Percentiles rank a stretch among this genome's conserved stretches.
These are phyloP conservation scores for Cyprinodon diabolis DNA, from an alignment of 2,797 vertebrate species.

Conservation along the genomic window DNA sequence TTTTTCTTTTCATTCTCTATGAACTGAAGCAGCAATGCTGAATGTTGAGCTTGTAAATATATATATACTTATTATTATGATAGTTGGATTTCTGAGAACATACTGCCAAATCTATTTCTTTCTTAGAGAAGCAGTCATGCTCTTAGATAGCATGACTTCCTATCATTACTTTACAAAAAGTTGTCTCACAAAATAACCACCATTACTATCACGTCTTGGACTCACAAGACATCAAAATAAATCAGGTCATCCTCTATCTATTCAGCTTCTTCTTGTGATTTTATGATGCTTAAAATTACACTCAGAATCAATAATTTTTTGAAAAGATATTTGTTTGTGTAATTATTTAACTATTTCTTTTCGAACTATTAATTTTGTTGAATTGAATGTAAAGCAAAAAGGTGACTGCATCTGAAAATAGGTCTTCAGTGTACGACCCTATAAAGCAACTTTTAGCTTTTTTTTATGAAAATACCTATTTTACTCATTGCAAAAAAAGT, in stretches of 20 bases:
- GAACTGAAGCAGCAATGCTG: slow-evolving; percentile 26
- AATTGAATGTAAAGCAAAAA: background rate
- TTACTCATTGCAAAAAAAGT: background rate
- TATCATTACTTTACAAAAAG: background rate
- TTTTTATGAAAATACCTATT: background rate
- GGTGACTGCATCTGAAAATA: background rate
- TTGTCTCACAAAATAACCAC: background rate
- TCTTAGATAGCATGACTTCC: background rate
- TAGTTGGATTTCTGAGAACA: background rate
- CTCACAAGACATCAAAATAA: background rate
- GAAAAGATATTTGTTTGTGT: background rate
- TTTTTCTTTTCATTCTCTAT: slow-evolving; percentile 30
- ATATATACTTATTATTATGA: background rate
- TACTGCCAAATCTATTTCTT: background rate
- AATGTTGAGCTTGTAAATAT: slow-evolving; percentile 19
- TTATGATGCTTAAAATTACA: background rate
- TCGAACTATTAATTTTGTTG: background rate
- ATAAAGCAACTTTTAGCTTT: background rate
- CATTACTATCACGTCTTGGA: background rate
- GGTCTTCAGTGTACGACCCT: background rate
- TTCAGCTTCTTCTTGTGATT: background rate
- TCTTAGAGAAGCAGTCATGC: background rate
- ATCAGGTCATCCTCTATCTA: background rate
- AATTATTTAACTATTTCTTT: background rate
- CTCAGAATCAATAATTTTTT: background rate